Base-by-base conservation (phyloP, 2,888 invertebrate genomes). In the Chironomus riparius region DNA sequence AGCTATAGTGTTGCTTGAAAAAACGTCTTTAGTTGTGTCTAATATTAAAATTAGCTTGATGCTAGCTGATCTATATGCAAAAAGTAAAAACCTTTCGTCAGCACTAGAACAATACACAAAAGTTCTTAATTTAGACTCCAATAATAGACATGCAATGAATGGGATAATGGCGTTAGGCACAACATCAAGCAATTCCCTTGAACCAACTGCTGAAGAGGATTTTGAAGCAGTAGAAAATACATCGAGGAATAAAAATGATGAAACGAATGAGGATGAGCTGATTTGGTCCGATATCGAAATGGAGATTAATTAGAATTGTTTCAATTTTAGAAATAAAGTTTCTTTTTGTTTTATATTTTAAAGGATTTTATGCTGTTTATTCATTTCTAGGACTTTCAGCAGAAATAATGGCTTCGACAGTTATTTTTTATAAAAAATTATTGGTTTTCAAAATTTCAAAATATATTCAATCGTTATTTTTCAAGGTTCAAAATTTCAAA, bases 1-100 rank as follows among this genome's bases (percentile, higher is more conserved):
- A 77, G 92, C 92, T 0, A 88, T 91, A 28, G 87, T 88, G 61
- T 81, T 93, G 80, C 82, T 93, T 15, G 86, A 88, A 78, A 89
- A 89, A 78, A 90, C 91, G 80, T 87, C 90, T 0, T 77, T 79
- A 0, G 77, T 79, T 0, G 79, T 78, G 18, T 47, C 74, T 0
- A 74, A 74, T 15, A 18, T 74, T 3, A 74, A 74, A 47, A 68
- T 74, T 13, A 28, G 7, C 22, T 22, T 74, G 6, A 74, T 74
- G 47, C 68, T 74, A 4, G 74, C 74, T n/a, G 74, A 74, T 48
- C 48, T 74, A 0, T 74, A 74, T 10, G 74, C 74, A 28, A 74
- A 74, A 47, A 50, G 22, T 13, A 74, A 74, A 47, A 74, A 74
- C 15, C 28, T 74, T 0, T 68, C 65, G 4, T 13, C 22, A 3